A percentile compares a stretch with the other conserved stretches of the same genome.
Conservation (phyloP, 2,113 vertebrate species). For the Anoura caudifer region DNA sequence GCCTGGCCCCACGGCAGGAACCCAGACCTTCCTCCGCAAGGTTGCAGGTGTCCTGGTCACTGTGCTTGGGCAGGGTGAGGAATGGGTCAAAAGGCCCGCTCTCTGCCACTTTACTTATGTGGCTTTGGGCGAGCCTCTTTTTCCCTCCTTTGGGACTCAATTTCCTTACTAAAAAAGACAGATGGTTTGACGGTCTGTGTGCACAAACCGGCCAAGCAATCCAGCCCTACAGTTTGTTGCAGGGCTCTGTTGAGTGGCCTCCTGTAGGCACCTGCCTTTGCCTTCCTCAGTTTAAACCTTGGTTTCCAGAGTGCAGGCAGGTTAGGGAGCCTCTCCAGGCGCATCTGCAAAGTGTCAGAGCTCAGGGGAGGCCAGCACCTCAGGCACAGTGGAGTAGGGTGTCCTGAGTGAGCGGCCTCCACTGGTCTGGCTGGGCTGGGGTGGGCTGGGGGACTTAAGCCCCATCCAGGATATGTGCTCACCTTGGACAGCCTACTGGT, state of each 20-base stretch:
- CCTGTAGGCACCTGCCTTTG: not conserved
- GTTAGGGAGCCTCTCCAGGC: not conserved
- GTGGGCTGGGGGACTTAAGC: not conserved
- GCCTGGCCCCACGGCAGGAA: not conserved
- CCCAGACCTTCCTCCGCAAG: not conserved
- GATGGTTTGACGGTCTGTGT: not conserved
- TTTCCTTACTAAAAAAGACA: not conserved
- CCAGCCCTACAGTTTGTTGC: not conserved
- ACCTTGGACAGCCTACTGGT: not conserved
- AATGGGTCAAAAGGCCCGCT: not conserved
- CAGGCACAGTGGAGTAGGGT: not conserved
- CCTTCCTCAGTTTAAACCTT: not conserved
- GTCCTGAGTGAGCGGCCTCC: not conserved
- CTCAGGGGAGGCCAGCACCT: not conserved
- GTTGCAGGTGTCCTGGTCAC: not conserved
- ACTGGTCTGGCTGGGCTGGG: not conserved
- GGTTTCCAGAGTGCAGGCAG: not conserved
- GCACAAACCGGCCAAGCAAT: not conserved
- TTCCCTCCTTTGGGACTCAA: not conserved
- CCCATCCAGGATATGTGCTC: not conserved
- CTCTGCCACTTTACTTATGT: not conserved
- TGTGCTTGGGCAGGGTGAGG: not conserved
- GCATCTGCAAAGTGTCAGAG: not conserved
- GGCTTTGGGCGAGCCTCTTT: not conserved
- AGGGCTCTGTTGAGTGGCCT: not conserved